Base-by-base conservation (phyloP, 2,888 invertebrate genomes). In the Drosophila pegasa region DNA sequence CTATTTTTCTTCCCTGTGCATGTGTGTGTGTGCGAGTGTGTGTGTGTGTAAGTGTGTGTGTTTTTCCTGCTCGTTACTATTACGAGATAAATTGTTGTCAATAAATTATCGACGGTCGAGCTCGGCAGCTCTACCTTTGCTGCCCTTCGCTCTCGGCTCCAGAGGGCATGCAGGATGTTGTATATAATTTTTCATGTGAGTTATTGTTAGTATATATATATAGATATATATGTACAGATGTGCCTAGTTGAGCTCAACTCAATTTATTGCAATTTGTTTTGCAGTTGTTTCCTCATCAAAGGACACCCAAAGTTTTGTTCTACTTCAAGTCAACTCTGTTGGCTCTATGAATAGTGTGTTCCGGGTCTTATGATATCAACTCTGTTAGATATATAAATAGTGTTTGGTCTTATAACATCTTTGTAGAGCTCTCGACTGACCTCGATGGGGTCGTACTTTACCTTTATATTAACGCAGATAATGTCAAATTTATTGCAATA, bases 21-120 rank as follows among this genome's bases (percentile, higher is more conserved):
- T 18, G 6, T 20, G 14, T 4, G 14, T 48, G 8, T 63, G 20
- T 56, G 41, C 57, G 18, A 18, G 47, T 66, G 7, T 60, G 25
- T 59, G 38, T 60, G 31, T 20, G 16, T 35, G 29, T 10, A 3
- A 47, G 6, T 62, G 20, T 52, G 41, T 57, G 6, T 47, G 20
- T 66, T 69, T 54, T 70, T 70, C 52, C 55, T 75, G 61, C 43
- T 80, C 72, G 72, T 68, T 80, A 87, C 83, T 84, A 84, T 84
- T 88, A 76, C 87, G 74, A 90, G 89, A 90, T 89, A 91, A 90
- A 90, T 91, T 61, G 87, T 74, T 84, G 90, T 88, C 90, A 80
- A 90, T 90, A 90, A 90, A 91, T 90, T 90, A 90, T 86, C 76
- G 87, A 78, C 66, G 79, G 89, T 76, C 86, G 62, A 75, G 63